Evolutionary conservation across 64 coral and sea anemone species (phyloP).

Genomic region (Stichodactyla mertensii): DNA sequence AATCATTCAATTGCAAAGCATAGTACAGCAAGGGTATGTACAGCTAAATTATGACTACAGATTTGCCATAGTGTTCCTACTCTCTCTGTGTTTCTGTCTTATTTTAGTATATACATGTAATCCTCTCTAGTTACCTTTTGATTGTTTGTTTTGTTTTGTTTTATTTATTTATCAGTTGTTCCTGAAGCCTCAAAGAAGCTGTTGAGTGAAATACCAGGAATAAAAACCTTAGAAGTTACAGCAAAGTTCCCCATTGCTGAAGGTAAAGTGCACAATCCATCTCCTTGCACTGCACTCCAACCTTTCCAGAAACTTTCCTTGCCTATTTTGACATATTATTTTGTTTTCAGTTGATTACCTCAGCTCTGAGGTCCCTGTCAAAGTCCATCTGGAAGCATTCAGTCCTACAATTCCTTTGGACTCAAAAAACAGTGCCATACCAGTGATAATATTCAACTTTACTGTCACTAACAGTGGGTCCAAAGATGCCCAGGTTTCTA

Average conservation of each 20-base stretch:
- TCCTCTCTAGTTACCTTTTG: neutral
- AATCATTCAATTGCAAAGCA: no score
- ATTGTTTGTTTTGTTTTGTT: neutral
- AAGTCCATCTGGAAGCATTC: slow-evolving; percentile 88
- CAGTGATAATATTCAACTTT: slow-evolving; percentile 79
- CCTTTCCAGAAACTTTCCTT: neutral
- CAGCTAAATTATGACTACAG: no score
- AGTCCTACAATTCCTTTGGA: slow-evolving; percentile 77
- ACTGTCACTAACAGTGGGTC: slow-evolving; percentile 59
- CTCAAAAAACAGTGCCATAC: slow-evolving; percentile 79
- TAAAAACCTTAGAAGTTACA: slow-evolving; percentile 67
- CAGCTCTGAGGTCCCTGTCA: slow-evolving; percentile 55
- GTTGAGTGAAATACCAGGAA: slow-evolving; percentile 54
- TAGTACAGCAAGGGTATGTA: no score
- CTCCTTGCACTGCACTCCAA: no score
- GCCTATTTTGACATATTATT: neutral
- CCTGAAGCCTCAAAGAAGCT: slow-evolving; percentile 66
- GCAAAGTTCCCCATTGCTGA: slow-evolving; percentile 84
- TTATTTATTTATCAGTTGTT: slow-evolving; percentile 46
- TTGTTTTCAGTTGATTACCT: slow-evolving; percentile 42
- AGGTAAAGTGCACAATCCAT: slow-evolving; percentile 21
- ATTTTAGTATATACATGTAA: no score
- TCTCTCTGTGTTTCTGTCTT: no score
- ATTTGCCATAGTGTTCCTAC: no score
- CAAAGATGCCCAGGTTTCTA: slow-evolving; percentile 42